Evolutionary conservation across 2,113 vertebrate species (phyloP).

Genomic region (Phalacrocorax pelagicus): DNA sequence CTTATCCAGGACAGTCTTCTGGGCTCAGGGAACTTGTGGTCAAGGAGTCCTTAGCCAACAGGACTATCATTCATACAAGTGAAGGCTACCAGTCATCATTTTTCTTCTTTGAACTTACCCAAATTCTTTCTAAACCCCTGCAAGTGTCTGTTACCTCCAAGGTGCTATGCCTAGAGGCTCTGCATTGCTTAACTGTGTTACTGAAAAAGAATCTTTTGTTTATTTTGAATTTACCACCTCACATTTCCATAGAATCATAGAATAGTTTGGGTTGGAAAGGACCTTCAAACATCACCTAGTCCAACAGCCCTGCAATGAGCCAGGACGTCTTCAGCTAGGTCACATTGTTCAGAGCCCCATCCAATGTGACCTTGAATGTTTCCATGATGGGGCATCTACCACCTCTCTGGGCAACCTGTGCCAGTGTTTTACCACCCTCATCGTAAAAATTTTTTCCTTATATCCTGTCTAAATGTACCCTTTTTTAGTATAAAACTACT

Average conservation of each 20-base stretch:
- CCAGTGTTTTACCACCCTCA: neutral
- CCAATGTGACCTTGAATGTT: neutral
- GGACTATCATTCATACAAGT: neutral
- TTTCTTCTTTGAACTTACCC: neutral
- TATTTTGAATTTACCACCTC: neutral
- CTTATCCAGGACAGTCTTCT: neutral
- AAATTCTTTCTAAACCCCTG: neutral
- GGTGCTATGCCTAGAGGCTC: neutral
- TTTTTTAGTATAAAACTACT: neutral
- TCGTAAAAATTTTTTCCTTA: neutral
- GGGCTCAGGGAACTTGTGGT: neutral
- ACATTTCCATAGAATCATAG: neutral
- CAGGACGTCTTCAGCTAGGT: neutral
- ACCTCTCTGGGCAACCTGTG: neutral
- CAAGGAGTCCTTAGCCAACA: neutral
- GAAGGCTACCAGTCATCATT: neutral
- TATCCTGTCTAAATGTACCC: neutral
- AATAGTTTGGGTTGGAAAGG: neutral
- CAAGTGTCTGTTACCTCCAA: neutral
- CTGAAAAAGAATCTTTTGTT: neutral
- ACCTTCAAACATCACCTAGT: neutral
- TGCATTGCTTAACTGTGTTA: neutral
- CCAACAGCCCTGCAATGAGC: neutral
- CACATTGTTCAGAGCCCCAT: neutral
- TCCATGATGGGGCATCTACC: neutral